A percentile compares a stretch with the other conserved stretches of the same genome.
phyloP scores from a whole-genome alignment of 2,888 invertebrate species.

The Harpalus rubripes region DNA sequence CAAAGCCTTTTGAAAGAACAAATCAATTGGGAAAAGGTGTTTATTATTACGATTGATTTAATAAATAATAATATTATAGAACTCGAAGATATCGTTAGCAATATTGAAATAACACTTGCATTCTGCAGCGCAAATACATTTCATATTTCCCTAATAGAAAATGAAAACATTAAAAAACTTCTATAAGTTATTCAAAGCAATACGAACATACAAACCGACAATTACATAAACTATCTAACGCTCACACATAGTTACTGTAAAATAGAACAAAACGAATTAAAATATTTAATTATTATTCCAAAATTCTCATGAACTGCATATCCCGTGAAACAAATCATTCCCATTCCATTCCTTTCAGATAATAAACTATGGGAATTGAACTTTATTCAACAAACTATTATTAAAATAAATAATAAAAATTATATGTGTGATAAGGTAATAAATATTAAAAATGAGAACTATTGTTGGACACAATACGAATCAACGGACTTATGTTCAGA shows the following conservation, averaged over 20 bases:
- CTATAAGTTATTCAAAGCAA: neutral
- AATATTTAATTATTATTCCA: constrained; percentile 6
- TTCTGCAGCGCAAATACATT: neutral
- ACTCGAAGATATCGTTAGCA: neutral
- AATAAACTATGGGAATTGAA: no score
- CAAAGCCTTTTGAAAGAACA: no score
- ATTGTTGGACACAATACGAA: no score
- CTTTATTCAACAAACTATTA: no score
- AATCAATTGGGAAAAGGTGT: no score
- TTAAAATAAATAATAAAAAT: no score
- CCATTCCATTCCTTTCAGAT: neutral
- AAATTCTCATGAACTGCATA: neutral
- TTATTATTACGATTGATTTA: neutral
- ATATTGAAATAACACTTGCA: neutral
- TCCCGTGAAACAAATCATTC: constrained; percentile 1
- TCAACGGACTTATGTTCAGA: no score
- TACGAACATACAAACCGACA: neutral
- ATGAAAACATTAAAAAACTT: neutral
- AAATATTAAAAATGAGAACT: no score
- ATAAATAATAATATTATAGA: neutral
- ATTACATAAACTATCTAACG: neutral
- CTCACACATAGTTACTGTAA: no score
- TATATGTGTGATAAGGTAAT: no score
- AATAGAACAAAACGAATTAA: neutral
- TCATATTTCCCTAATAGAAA: neutral